A percentile compares a stretch with the other conserved stretches of the same genome.
These are phyloP conservation scores for Clytia hemisphaerica DNA, from an alignment of 30 jellyfish, hydroid and myxozoan species.

Conservation along the genomic window DNA sequence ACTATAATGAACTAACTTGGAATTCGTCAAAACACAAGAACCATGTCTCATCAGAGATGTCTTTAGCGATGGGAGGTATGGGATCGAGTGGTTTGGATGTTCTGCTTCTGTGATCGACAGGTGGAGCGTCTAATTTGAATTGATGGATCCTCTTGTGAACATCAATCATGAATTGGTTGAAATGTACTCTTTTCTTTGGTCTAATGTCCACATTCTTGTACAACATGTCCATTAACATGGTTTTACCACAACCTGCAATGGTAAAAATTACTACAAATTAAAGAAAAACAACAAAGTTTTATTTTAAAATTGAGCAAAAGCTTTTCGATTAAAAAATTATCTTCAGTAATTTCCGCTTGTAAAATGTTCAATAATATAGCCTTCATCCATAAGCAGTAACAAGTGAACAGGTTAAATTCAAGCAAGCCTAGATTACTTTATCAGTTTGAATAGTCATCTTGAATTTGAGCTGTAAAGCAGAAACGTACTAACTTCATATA, in stretches of 20 bases:
- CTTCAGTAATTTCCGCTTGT: no score
- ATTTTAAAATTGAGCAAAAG: no score
- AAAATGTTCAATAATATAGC: no score
- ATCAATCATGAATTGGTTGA: slow-evolving; percentile 92
- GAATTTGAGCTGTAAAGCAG: no score
- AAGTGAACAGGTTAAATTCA: no score
- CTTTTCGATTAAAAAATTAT: no score
- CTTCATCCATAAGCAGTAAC: no score
- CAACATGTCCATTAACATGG: slow-evolving; percentile 94
- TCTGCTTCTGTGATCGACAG: slow-evolving; percentile 55
- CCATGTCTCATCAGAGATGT: slow-evolving; percentile 65
- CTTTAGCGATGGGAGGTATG: slow-evolving; percentile 75
- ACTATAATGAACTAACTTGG: slow-evolving; percentile 44
- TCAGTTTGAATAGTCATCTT: no score
- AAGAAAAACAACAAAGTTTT: no score
- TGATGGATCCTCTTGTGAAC: slow-evolving; percentile 81
- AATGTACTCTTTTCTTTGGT: slow-evolving; percentile 79
- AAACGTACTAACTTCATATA: no score
- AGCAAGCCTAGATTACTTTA: no score
- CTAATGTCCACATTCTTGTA: slow-evolving; percentile 45
- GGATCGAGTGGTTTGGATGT: slow-evolving; percentile 88
- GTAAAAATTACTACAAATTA: no score
- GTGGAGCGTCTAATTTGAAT: slow-evolving; percentile 46
- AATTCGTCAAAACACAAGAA: slow-evolving; percentile 93
- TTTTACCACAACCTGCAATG: slow-evolving; percentile 94